Evolutionary conservation across 2,888 invertebrate species (phyloP), one percentile per base, ranked within the genome.

Genomic region (Elegia similella): DNA sequence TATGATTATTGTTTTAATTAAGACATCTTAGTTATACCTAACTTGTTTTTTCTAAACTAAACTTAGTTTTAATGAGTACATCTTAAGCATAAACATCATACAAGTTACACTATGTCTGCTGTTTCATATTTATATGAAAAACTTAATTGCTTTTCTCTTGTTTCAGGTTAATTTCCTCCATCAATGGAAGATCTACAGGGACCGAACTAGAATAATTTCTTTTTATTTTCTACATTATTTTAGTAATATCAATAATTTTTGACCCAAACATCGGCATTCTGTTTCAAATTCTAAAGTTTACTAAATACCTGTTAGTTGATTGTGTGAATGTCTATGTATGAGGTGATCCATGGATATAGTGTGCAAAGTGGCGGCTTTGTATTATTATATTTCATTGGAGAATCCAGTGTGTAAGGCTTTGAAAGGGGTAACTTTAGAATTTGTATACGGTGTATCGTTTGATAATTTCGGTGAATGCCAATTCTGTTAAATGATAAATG

Each of bases 351-450:
- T 70, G 69, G 67, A 59, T 80, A 72, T 84, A 72, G 76, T 72
- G 61, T 61, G 59, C 63, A 73, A 74, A 82, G 89, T 90, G 90
- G 90, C 90, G 89, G 90, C 88, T 84, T 74, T 77, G 64, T 64
- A 48, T 61, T 66, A 68, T 70, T 76, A 76, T 79, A 77, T 68
- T 59, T 63, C 62, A 63, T 64, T 72, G 66, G 59, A 73, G 67
- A 59, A 64, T 56, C 23, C 42, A 55, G 8, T 72, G 73, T 55
- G 52, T 62, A 71, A 42, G 42, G 50, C 58, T 58, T 55, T 60
- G 56, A 66, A 65, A 56, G 62, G 63, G 62, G 64, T 62, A 66
- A 56, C 64, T 62, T 56, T 63, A 58, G 59, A 62, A 63, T 61
- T 58, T 56, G 56, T 57, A 63, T 68, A 42, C 67, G 15, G 50